Evolutionary conservation across 2,888 invertebrate species (phyloP), one percentile per base, ranked within the genome.

Genomic region (Drosophila limbata): DNA sequence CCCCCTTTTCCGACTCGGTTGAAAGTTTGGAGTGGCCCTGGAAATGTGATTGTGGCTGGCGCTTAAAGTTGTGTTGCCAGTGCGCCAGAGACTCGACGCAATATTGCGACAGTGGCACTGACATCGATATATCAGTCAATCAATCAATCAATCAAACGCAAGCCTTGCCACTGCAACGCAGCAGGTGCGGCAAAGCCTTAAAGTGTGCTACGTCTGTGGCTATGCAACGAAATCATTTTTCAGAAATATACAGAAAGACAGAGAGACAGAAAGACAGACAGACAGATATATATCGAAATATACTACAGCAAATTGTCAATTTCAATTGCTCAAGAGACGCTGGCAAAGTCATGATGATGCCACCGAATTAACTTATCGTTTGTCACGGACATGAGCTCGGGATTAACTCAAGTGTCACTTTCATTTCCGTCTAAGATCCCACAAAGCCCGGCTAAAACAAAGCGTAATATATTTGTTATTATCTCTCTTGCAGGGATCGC

Each of bases 401-500:
- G 84, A 87, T 86, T 88, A 86, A 73, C 82, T 73, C 73, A 69
- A 80, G 72, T 79, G 79, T 72, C 81, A 67, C 52, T 65, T 69
- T 50, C 50, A 53, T 39, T 47, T 45, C 13, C 60, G 11, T 40
- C 53, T 35, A 48, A 40, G 31, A 63, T 31, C 53, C 11, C 17
- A 42, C 9, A 19, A 31, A 15, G n/a, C 13, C 15, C 11, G 9
- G 21, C 31, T 60, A 21, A 39, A 25, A 39, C 28, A 33, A 39
- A 1, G 17, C 21, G 5, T 82, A 64, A 81, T 79, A 53, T 79
- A 66, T 73, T 66, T 56, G 56, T 52, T 37, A 52, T 72, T 77
- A 53, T 77, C 62, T 52, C 8, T 52, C 6, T 71, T 74, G 47
- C 94, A 95, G 95, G 95, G 95, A 95, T 93, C 94, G 95, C 87